Base-by-base conservation (phyloP, 2,888 invertebrate genomes). In the Pteria penguin region DNA sequence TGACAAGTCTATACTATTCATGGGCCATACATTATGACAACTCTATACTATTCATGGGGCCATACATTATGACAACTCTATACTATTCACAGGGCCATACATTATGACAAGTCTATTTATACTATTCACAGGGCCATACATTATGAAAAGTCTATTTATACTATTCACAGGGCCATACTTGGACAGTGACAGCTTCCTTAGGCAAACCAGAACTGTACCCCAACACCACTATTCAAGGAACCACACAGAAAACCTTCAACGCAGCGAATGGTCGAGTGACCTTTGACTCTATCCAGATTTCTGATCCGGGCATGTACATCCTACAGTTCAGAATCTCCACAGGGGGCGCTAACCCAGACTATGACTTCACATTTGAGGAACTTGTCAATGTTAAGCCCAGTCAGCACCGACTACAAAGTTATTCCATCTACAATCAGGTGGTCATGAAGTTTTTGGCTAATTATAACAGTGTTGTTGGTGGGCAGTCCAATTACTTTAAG, bases 161-260 rank as follows among this genome's bases (percentile, higher is more conserved):
- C 78, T 1, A 72, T 24, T 66, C 55, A 31, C 32, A 88, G 88
- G 84, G 81, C 27, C 86, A 88, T 67, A 85, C 81, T 2, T 84
- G 85, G 81, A 73, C 67, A 8, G 76, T 77, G 0, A 70, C 72
- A 8, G 83, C 83, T 72, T 81, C 76, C 57, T 69, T 80, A 14
- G 79, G 76, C 54, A 66, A 60, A 24, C 76, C 78, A 8, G 71
- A 45, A 14, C 67, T 82, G 3, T 83, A 82, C 65, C 18, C 11
- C 65, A 62, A 70, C 5, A 84, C 83, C 2, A 69, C 68, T 8
- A 32, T 88, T 4, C 62, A 71, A 11, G 86, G 87, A 0, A 79
- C 75, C 0, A 58, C 75, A 0, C 52, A 60, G 18, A 65, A 66
- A 5, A 55, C 79, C 1, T 82, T 87, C 62, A 82, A 86, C 63